These are phyloP conservation scores for Marcusenius ussheri DNA, from an alignment of 2,113 vertebrate genomes.

Conservation along the genomic window DNA sequence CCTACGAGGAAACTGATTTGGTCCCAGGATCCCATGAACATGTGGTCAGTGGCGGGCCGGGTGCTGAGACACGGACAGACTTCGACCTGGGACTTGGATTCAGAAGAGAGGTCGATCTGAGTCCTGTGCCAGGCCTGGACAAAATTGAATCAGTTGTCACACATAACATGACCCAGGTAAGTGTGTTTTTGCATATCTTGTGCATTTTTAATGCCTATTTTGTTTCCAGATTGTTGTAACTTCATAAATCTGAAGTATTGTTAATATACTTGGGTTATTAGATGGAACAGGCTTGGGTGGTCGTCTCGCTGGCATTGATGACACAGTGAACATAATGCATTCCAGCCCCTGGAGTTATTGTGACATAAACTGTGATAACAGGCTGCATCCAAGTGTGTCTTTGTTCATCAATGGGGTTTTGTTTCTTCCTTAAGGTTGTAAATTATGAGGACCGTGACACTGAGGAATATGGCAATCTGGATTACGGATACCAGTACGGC, in stretches of 20 bases:
- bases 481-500: background rate
- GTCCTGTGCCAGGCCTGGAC: background rate
- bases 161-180: background rate
- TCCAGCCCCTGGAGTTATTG: background rate
- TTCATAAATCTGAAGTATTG: background rate
- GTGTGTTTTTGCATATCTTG: background rate
- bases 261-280: background rate
- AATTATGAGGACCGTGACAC: conserved; percentile 3
- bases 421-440: background rate
- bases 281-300: background rate
- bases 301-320: background rate
- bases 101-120: background rate
- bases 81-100: background rate
- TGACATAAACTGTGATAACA: background rate
- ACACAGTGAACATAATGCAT: background rate
- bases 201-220: background rate
- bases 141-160: background rate
- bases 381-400: background rate
- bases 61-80: background rate
- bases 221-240: background rate
- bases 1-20: background rate
- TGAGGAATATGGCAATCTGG: background rate
- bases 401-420: background rate
- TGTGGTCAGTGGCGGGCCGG: background rate
- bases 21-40: background rate